Conservation (phyloP, 2,797 vertebrate species). For the Gymnopithys bicolor region DNA sequence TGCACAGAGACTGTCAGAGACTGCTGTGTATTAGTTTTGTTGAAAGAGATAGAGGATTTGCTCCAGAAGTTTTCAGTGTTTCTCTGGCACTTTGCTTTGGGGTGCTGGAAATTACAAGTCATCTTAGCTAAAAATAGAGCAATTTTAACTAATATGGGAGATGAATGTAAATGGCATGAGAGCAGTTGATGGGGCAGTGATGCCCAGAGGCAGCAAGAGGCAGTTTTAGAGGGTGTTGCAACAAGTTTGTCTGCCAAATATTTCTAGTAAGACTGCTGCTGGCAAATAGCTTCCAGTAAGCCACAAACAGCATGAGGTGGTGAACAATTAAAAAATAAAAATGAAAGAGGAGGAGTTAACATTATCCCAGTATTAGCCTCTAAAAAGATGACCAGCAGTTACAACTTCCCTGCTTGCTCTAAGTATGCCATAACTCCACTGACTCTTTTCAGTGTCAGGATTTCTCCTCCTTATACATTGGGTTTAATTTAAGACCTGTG, state of each 20-base stretch:
- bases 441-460: background rate
- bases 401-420: background rate
- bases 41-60: background rate
- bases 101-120: background rate
- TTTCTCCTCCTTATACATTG: background rate
- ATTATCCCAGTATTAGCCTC: background rate
- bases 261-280: background rate
- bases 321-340: background rate
- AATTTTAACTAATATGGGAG: background rate
- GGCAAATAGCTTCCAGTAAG: background rate
- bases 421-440: background rate
- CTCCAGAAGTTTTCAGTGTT: background rate
- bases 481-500: background rate
- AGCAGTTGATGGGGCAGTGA: background rate
- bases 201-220: rapidly evolving
- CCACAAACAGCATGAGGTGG: background rate
- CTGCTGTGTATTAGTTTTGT: background rate
- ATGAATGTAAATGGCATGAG: background rate
- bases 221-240: background rate
- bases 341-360: background rate
- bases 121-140: background rate
- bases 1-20: background rate
- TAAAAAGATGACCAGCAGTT: background rate
- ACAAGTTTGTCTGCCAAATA: background rate
- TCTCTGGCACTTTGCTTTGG: background rate